Evolutionary conservation across 2,797 vertebrate genomes (phyloP), one percentile per base, ranked within the genome.

Genomic region (Schizothorax lantsangensis): DNA sequence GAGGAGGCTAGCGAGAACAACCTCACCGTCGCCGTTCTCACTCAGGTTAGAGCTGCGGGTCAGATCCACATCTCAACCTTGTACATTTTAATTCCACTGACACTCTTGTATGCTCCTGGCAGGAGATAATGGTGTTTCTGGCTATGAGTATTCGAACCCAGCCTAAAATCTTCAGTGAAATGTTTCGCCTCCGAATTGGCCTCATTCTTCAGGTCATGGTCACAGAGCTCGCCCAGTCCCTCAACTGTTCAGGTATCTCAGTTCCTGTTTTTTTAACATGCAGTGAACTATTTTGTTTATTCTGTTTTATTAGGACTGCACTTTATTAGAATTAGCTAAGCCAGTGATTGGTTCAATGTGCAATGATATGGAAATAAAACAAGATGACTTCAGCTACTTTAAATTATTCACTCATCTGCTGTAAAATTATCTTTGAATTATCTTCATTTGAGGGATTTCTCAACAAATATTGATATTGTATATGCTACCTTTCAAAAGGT

Each of bases 191-290:
- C 85, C 95, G 98, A 0, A 96, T 98, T 0, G 98, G 98, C 2
- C 97, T 99, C 83, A 99, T 99, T 92, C 99, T 99, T 92, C 98
- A 99, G 94, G 98, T 99, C 92, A 99, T 99, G 98, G 96, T 96
- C 47, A 98, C 98, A 0, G 98, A 99, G 90, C 95, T 99, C 81
- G 97, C 97, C 0, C 97, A 97, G 84, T 97, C 97, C 0, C 96
- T 99, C 90, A 94, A 8, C 89, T 99, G 97, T 93, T 97, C 98
- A n/a, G 98, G 98, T 99, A 91, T 69, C 33, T 45, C 77, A 23
- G 62, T 21, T 68, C 26, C 11, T 57, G 64, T 57, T 54, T 21
- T n/a, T 23, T 59, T 10, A 30, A 47, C 45, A 74, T 75, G 14
- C 45, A 21, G 15, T 72, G 11, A 43, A 72, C 23, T 43, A 23